Evolutionary conservation across 2,888 invertebrate species (phyloP), one percentile per base, ranked within the genome.

Genomic region (Sisyra terminalis): DNA sequence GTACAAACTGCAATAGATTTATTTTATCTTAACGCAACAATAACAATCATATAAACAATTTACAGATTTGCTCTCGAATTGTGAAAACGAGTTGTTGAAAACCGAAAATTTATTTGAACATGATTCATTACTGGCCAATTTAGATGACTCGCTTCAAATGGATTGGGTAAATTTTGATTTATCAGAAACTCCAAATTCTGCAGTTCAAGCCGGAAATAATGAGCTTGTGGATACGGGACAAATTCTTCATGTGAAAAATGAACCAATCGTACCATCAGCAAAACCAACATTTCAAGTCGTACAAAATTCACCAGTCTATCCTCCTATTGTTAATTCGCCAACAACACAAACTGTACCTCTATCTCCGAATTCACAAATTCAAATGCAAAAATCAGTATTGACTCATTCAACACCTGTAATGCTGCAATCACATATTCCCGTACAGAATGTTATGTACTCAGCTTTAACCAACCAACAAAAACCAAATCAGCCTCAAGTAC

Each of bases 41-140:
- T 24, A 24, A 24, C 24, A 24, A 24, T 24, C n/a, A n/a, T n/a
- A n/a, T 24, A 24, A 24, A 24, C 24, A 24, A 3, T 45, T 32
- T 68, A 42, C 60, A 78, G 78, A 78, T 60, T 67, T 78, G 39
- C 60, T 80, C 18, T 70, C 70, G 49, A 73, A 75, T 47, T 79
- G 75, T 54, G 78, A 78, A 59, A 75, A 64, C 48, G 78, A 77
- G 55, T 66, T 78, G 47, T 66, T 79, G 62, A 69, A 63, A 51
- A 61, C 57, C 50, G 66, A 62, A 46, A 62, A 60, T 42, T 53
- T 72, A 10, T 71, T 72, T 48, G 61, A 58, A 7, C 70, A 71
- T 49, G 69, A 69, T 29, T 58, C 62, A 6, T 53, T 71, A 4
- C 54, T 70, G 1, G 61, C 65, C 1, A 64, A 68, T 44, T 51